Percentiles rank a stretch among this genome's conserved stretches.
phyloP scores from a whole-genome alignment of 2,888 invertebrate genomes.

The Tinea semifulvella region DNA sequence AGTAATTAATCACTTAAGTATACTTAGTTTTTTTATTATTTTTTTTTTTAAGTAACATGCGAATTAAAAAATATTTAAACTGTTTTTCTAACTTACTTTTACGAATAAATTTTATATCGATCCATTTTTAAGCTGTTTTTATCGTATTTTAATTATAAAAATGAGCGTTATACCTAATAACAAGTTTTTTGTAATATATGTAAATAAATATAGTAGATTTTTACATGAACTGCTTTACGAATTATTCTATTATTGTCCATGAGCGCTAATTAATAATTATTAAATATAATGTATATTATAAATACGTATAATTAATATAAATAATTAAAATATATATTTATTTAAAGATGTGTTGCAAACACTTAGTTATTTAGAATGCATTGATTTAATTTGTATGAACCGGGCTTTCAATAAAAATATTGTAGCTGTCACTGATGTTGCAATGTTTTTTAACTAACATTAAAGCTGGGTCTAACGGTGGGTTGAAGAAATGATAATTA shows the following conservation, averaged over 20 bases:
- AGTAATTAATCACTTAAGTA: constrained; percentile 15
- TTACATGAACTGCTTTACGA: constrained; percentile 39
- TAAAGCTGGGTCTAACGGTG: too few species aligned
- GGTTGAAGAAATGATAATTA: too few species aligned
- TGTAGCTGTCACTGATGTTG: too few species aligned
- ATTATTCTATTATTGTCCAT: constrained; percentile 13
- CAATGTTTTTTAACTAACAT: too few species aligned
- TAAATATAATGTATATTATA: neutral
- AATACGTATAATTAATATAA: neutral
- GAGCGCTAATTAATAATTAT: constrained; percentile 5
- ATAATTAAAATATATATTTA: neutral
- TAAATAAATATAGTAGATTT: constrained; percentile 44
- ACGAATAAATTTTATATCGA: neutral
- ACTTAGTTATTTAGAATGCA: neutral
- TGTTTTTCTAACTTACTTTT: constrained; percentile 19
- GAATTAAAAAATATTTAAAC: constrained; percentile 20
- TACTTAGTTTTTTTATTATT: too few species aligned
- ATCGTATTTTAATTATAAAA: too few species aligned
- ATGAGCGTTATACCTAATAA: neutral
- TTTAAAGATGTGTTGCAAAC: constrained; percentile 8
- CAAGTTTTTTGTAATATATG: constrained; percentile 45
- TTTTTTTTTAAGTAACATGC: constrained; percentile 16
- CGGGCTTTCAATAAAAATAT: too few species aligned
- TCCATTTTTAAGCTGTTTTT: too few species aligned
- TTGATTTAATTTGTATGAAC: too few species aligned